A percentile compares a stretch with the other conserved stretches of the same genome.
These are phyloP conservation scores for Rhinolophus ferrumequinum DNA, from an alignment of 2,113 vertebrate genomes.

Conservation along the genomic window DNA sequence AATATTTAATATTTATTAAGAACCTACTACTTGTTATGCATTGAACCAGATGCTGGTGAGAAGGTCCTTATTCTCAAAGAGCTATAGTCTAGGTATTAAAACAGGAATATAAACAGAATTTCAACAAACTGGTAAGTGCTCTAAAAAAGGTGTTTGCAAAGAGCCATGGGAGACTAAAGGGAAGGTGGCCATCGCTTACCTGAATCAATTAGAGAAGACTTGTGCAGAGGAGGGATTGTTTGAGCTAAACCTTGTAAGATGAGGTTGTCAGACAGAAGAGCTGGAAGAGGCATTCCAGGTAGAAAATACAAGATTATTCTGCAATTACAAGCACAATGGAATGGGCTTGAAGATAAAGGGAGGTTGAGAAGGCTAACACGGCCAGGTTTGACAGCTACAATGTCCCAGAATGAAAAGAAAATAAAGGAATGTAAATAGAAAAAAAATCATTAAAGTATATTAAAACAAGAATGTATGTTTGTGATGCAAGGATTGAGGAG, in stretches of 20 bases:
- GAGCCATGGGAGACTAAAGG: background rate
- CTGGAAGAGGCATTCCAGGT: background rate
- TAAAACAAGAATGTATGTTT: background rate
- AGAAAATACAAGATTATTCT: background rate
- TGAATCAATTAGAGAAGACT: background rate
- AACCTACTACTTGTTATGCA: background rate
- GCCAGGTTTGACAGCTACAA: background rate
- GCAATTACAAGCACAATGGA: background rate
- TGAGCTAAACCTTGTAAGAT: background rate
- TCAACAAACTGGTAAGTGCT: background rate
- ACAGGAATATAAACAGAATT: background rate
- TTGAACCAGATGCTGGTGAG: background rate
- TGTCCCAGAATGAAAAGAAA: background rate
- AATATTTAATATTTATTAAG: conserved; percentile 9
- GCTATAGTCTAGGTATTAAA: background rate
- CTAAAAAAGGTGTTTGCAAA: background rate
- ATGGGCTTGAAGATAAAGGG: background rate
- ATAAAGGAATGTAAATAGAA: background rate
- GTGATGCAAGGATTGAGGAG: background rate
- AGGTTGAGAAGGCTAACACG: background rate
- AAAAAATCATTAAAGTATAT: background rate
- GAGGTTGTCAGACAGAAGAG: background rate
- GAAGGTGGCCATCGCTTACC: background rate
- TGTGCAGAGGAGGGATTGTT: background rate
- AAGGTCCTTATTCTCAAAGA: background rate